Conservation (phyloP, 1,140 invertebrate species). For the Kradibia gibbosae region DNA sequence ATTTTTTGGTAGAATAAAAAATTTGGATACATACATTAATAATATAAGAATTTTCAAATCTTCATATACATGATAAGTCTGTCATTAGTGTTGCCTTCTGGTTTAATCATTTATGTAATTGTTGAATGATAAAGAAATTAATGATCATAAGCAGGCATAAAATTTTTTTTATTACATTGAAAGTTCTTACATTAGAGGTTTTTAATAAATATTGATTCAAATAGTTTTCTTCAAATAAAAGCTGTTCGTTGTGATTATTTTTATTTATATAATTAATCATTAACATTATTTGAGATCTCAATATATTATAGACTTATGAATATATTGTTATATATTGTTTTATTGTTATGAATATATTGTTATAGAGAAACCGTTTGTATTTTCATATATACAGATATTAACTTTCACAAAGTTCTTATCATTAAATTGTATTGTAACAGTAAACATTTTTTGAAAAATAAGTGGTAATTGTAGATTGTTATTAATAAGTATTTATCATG, state of each 20-base stretch:
- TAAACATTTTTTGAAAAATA: slow-evolving; percentile 13
- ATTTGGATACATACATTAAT: no score
- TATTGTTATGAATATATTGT: slow-evolving; percentile 1
- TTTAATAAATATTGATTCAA: no score
- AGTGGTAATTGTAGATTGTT: neutral
- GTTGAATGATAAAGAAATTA: no score
- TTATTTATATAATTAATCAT: slow-evolving; percentile 39
- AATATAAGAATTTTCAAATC: no score
- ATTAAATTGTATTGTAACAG: slow-evolving; percentile 20
- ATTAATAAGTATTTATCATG: neutral
- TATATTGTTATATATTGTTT: no score
- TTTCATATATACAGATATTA: neutral
- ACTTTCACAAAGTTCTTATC: slow-evolving; percentile 16
- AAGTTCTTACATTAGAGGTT: no score
- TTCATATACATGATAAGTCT: no score
- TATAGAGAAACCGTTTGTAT: neutral
- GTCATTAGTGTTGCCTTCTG: no score
- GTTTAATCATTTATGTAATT: no score
- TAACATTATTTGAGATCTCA: slow-evolving; percentile 11
- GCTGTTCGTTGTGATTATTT: slow-evolving; percentile 33
- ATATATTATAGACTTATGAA: neutral
- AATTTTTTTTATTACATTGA: no score
- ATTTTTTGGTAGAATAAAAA: no score
- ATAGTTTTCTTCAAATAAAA: slow-evolving; percentile 3
- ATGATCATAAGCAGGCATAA: no score